A percentile compares a stretch with the other conserved stretches of the same genome.
Conservation (phyloP, 1,140 invertebrate genomes). For the Hylaeus volcanicus region DNA sequence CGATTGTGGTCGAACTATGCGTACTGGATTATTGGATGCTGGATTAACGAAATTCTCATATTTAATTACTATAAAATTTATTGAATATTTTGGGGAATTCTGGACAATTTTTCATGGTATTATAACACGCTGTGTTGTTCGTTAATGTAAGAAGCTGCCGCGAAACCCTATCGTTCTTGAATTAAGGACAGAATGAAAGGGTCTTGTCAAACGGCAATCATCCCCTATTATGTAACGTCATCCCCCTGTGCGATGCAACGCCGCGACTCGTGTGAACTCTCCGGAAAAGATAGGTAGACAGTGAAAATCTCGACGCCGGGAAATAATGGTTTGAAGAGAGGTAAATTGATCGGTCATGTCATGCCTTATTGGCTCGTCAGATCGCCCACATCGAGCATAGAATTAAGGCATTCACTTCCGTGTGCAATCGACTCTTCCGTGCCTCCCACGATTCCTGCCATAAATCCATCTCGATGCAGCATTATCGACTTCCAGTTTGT, state of each 20-base stretch:
- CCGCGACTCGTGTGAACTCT: slow-evolving; percentile 74
- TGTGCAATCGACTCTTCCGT: slow-evolving; percentile 35
- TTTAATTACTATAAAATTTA: too few species aligned
- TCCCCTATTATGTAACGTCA: slow-evolving; percentile 76
- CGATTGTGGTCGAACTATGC: too few species aligned
- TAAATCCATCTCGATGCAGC: neutral
- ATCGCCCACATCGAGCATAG: slow-evolving; percentile 72
- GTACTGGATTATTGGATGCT: too few species aligned
- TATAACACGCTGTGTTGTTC: neutral
- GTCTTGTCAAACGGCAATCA: slow-evolving; percentile 77
- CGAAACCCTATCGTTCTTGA: slow-evolving; percentile 62
- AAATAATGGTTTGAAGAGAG: slow-evolving; percentile 64
- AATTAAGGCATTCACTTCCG: slow-evolving; percentile 67
- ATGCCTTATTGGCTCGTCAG: slow-evolving; percentile 76
- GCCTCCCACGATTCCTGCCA: slow-evolving; percentile 53
- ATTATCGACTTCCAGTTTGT: too few species aligned
- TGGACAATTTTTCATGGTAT: neutral
- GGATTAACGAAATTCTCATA: too few species aligned
- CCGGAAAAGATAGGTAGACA: slow-evolving; percentile 72
- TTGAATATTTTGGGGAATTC: too few species aligned
- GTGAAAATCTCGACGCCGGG: slow-evolving; percentile 49
- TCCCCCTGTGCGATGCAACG: slow-evolving; percentile 57
- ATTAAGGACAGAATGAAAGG: slow-evolving; percentile 63
- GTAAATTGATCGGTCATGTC: slow-evolving; percentile 76
- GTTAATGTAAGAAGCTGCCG: neutral